Base-by-base conservation (phyloP, 2,113 vertebrate genomes). In the Peromyscus leucopus region DNA sequence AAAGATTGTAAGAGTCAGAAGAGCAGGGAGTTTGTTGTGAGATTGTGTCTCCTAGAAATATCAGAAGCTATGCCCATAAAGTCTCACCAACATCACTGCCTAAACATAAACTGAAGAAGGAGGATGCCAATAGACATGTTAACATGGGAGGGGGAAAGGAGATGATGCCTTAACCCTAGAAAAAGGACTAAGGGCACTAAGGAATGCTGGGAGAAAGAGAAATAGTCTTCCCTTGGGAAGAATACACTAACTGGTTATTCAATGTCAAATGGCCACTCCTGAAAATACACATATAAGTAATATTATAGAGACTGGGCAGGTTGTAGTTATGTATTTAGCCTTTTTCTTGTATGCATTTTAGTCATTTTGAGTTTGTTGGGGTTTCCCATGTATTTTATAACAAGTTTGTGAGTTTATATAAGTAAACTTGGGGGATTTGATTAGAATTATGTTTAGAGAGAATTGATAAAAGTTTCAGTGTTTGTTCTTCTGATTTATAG, bases 391-490 rank as follows among this genome's bases (percentile, higher is more conserved):
- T 24, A 19, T 93, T 95, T 85, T 65, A 90, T 48, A 93, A 7
- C 55, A 67, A 26, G 33, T 21, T 93, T 86, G 11, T 65, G 78
- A 82, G 65, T 75, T 95, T 86, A 12, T 48, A 1, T 72, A 90
- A 84, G 57, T 74, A 85, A 90, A n/a, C 7, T 75, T 2, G 31
- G 87, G 46, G 17, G 6, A 85, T 79, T 69, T 95, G 8, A 48
- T 93, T 12, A 94, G 79, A 85, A 90, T 65, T 78, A 83, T 90
- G 26, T 93, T 76, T 65, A 13, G 76, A 42, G 28, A 78, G 55
- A 85, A 72, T 8, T 4, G 10, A 57, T 4, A 79, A 55, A 78
- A 78, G 5, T 89, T 89, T 96, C 61, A 86, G 0, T 61, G 36
- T 89, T 84, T 78, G n/a, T 72, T 93, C 51, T 71, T 85, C 12